phyloP scores from a whole-genome alignment of 2,797 vertebrate species.

The Pseudocheirus occidentalis region DNA sequence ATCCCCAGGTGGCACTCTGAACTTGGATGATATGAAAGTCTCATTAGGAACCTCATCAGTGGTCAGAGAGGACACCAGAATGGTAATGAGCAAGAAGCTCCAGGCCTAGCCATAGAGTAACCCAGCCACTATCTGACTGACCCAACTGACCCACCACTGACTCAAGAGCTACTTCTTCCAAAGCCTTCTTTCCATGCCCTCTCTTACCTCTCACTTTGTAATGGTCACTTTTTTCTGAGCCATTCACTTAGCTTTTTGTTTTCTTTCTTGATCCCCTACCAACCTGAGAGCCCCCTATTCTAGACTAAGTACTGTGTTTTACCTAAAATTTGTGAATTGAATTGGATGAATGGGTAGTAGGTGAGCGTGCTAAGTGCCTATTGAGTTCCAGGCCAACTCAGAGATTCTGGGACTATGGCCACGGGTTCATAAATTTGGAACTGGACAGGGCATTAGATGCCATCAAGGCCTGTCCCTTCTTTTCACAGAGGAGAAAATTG shows the following conservation, averaged over 20 bases:
- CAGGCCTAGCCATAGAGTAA: background rate
- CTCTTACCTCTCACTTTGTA: background rate
- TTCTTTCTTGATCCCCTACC: background rate
- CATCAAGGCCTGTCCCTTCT: background rate
- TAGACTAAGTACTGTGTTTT: background rate
- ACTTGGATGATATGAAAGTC: background rate
- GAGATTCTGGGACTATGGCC: background rate
- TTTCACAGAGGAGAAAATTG: background rate
- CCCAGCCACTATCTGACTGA: background rate
- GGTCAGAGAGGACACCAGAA: background rate
- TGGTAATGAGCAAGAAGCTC: background rate
- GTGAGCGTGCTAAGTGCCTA: background rate
- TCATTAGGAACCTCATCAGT: background rate
- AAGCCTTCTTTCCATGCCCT: background rate
- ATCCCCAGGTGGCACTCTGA: background rate
- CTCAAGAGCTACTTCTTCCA: background rate
- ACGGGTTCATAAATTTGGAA: background rate
- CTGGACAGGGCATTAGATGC: background rate
- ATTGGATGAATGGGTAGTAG: background rate
- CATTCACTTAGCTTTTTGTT: background rate
- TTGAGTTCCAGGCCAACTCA: background rate
- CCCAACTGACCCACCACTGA: background rate
- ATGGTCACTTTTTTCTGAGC: background rate
- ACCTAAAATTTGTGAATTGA: background rate
- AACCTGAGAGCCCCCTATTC: background rate